Percentiles rank a stretch among this genome's conserved stretches.
phyloP scores from a whole-genome alignment of 2,797 vertebrate genomes.

The Mus spretus region DNA sequence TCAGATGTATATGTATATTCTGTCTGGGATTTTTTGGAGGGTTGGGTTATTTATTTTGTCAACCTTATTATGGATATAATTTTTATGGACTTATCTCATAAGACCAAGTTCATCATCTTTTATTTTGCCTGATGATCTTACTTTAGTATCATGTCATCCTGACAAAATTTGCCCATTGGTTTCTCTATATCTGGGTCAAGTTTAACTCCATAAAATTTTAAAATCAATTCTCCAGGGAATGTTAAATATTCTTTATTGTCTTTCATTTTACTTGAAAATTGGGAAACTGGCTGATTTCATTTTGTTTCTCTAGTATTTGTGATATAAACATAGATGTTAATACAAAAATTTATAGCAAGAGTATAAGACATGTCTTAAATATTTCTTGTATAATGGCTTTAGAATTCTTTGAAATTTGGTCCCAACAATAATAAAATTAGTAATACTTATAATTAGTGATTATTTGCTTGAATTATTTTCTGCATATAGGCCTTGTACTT shows the following conservation, averaged over 20 bases:
- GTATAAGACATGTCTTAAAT: not conserved
- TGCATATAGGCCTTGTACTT: not conserved
- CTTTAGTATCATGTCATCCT: not conserved
- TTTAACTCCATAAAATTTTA: not conserved
- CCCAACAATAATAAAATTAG: not conserved
- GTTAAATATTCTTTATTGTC: not conserved
- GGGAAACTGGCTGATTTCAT: not conserved
- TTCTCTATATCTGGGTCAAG: not conserved
- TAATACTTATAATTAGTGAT: not conserved
- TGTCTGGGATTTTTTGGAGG: not conserved
- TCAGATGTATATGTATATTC: not conserved
- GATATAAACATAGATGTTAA: not conserved
- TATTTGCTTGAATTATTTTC: not conserved
- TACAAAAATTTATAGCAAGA: not conserved
- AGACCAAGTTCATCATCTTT: not conserved
- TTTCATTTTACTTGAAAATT: not conserved
- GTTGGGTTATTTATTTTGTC: not conserved
- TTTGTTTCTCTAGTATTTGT: not conserved
- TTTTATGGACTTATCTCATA: not conserved
- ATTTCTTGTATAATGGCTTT: not conserved
- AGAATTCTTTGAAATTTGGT: not conserved
- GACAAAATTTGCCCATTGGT: not conserved
- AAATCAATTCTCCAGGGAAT: not conserved
- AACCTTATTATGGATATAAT: not conserved
- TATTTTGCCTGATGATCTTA: not conserved